Evolutionary conservation across 2,888 invertebrate genomes (phyloP).

Genomic region (Petrolisthes manimaculis): DNA sequence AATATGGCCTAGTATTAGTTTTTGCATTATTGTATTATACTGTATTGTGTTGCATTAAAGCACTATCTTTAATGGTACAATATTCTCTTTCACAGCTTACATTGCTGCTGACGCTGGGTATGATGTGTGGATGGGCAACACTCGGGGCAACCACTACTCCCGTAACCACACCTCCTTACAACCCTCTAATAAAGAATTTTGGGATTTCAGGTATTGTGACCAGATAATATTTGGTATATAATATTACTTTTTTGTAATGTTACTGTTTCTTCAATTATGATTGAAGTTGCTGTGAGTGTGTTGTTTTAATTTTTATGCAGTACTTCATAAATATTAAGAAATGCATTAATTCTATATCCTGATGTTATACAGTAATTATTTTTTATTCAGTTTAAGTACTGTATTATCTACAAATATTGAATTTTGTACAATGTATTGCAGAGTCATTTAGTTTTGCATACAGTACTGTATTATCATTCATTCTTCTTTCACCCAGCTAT

Average conservation of each 20-base stretch:
- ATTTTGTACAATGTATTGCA: not conserved
- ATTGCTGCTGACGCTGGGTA: slow-evolving; percentile 78
- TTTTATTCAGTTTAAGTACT: too few species aligned
- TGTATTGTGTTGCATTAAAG: too few species aligned
- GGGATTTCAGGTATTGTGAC: slow-evolving; percentile 51
- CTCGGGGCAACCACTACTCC: slow-evolving; percentile 80
- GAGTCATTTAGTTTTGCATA: not conserved
- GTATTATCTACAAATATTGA: not conserved
- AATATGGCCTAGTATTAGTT: too few species aligned
- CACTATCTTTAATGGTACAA: not conserved
- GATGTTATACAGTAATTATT: too few species aligned
- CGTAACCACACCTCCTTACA: slow-evolving; percentile 74
- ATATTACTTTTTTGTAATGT: too few species aligned
- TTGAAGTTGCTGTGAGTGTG: too few species aligned
- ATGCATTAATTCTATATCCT: too few species aligned
- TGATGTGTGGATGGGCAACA: slow-evolving; percentile 87
- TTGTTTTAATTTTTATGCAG: too few species aligned
- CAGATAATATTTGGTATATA: not conserved
- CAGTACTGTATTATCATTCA: not conserved
- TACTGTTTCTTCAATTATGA: too few species aligned
- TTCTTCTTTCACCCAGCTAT: slow-evolving; percentile 63
- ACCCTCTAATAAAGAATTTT: slow-evolving; percentile 68
- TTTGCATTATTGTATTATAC: too few species aligned
- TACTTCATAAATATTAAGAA: too few species aligned
- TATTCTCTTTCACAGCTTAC: slow-evolving; percentile 68